Percentiles rank a stretch among this genome's conserved stretches.
phyloP scores from a whole-genome alignment of 2,888 invertebrate genomes.

The Synanthedon formicaeformis region DNA sequence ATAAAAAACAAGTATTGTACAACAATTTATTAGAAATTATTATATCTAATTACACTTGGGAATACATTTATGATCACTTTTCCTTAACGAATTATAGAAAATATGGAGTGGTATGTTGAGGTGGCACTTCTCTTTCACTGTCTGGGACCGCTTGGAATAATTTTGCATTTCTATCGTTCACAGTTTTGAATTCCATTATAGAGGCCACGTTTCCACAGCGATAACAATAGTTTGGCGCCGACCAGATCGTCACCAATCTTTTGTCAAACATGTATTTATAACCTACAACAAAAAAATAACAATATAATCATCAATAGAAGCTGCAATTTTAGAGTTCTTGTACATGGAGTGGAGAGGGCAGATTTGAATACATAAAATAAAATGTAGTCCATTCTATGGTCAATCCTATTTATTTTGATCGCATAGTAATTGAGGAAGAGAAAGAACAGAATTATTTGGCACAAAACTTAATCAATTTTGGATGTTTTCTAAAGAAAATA shows the following conservation, averaged over 20 bases:
- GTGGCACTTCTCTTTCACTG: conserved; percentile 91
- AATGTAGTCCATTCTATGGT: too few relatives aligned
- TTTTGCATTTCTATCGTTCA: conserved; percentile 82
- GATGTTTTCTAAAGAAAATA: too few relatives aligned
- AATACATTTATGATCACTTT: conserved; percentile 2
- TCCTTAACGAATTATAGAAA: conserved; percentile 78
- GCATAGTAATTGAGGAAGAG: too few relatives aligned
- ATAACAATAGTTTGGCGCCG: conserved; percentile 99
- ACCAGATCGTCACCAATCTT: conserved; percentile 98
- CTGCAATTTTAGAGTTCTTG: too few relatives aligned
- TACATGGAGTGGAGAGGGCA: too few relatives aligned
- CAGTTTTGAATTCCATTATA: conserved; percentile 88
- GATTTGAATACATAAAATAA: too few relatives aligned
- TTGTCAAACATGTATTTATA: conserved; percentile 99
- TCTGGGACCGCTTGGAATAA: conserved; percentile 97
- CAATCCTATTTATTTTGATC: too few relatives aligned
- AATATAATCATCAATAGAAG: background rate
- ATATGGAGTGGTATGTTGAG: conserved; percentile 94
- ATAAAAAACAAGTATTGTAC: conserved; percentile 8
- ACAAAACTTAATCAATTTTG: too few relatives aligned
- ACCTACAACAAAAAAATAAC: conserved; percentile 69
- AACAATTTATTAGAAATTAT: conserved; percentile 46
- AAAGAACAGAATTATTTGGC: too few relatives aligned
- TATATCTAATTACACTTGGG: background rate
- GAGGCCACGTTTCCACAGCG: conserved; percentile 99